These are phyloP conservation scores for Benthosema pterotum DNA, from an alignment of 2,797 vertebrate genomes.

Conservation along the genomic window DNA sequence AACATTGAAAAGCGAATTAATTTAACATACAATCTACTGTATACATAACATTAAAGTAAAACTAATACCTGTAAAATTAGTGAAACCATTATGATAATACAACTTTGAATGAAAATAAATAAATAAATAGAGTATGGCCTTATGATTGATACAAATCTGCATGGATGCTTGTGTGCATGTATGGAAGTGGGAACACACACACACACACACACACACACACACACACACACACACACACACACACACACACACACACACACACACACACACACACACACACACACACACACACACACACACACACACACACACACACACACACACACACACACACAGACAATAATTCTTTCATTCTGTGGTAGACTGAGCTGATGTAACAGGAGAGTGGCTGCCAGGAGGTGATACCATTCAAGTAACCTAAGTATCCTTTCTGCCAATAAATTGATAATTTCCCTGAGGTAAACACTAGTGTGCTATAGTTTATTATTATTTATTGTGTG, in stretches of 20 bases:
- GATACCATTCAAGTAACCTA: conserved; percentile 69
- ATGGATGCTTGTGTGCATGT: too few species aligned
- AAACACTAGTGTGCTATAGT: conserved; percentile 45
- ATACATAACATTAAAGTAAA: too few species aligned
- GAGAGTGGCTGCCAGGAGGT: conserved; percentile 63
- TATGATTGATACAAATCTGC: too few species aligned
- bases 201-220: conserved; percentile 4
- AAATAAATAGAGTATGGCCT: too few species aligned
- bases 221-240: conserved; percentile 17
- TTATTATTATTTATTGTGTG: too few species aligned
- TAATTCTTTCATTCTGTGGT: conserved; percentile 25
- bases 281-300: conserved; percentile 8
- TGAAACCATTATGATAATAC: too few species aligned
- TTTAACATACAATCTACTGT: too few species aligned
- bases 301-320: conserved; percentile 4
- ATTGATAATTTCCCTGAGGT: conserved; percentile 73
- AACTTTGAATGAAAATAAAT: too few species aligned
- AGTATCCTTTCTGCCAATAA: conserved; percentile 63
- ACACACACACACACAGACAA: conserved; percentile 4
- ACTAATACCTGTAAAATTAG: too few species aligned
- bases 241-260: conserved; percentile 18
- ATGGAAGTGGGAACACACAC: too few species aligned
- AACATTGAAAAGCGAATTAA: too few species aligned
- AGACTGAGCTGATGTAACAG: conserved; percentile 49
- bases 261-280: conserved; percentile 6